Conservation (phyloP, 2,113 vertebrate genomes). For the Scomber scombrus region DNA sequence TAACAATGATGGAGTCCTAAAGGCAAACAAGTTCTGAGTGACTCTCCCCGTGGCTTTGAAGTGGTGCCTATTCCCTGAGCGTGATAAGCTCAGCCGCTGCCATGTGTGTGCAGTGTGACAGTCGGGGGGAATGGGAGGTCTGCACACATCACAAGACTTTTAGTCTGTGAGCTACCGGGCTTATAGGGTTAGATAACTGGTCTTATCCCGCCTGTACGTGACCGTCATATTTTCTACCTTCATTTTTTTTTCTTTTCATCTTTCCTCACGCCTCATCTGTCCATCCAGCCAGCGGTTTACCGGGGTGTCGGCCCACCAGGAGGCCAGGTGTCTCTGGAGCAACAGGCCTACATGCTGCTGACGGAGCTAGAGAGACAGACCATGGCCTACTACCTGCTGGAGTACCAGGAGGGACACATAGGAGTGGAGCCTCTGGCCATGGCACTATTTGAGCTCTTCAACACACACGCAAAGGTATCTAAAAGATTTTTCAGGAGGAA, state of each 20-base stretch:
- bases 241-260: neutral
- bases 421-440: conserved; percentile 89
- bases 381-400: conserved; percentile 93
- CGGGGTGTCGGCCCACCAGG: conserved; percentile 87
- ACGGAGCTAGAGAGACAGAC: conserved; percentile 89
- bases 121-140: neutral
- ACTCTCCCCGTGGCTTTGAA: conserved; percentile 32
- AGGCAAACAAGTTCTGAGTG: conserved; percentile 34
- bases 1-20: conserved; percentile 41
- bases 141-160: conserved; percentile 8
- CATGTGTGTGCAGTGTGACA: conserved; percentile 11
- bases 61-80: conserved; percentile 1
- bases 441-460: conserved; percentile 95
- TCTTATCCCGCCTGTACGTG: neutral
- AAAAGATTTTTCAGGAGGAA: too few species aligned
- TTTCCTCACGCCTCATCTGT: neutral
- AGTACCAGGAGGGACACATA: conserved; percentile 91
- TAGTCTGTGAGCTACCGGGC: neutral
- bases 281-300: conserved; percentile 84
- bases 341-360: conserved; percentile 91
- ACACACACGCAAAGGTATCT: conserved; percentile 94
- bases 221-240: neutral
- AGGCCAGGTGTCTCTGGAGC: conserved; percentile 89
- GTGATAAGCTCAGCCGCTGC: conserved; percentile 30
- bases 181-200: neutral